Base-by-base conservation (phyloP, 2,797 vertebrate genomes). In the Leucoraja ocellata region DNA sequence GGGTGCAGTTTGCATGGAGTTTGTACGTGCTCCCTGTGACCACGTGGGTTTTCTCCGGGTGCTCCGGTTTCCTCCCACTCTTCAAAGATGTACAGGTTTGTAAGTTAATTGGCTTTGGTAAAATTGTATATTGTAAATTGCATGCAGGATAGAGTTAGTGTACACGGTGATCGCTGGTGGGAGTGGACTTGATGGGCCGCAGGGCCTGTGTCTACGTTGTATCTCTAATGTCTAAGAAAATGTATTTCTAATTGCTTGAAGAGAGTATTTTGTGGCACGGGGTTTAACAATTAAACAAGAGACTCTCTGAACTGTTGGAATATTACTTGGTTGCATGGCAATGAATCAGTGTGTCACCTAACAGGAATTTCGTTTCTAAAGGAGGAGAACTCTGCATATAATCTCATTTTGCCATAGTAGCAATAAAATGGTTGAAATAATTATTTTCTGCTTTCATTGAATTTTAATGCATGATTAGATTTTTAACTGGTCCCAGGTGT, bases 401-500 rank as follows among this genome's bases (percentile, higher is more conserved):
- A 63, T 86, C 58, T 86, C 83, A 13, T 86, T 86, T 16, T 91
- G 68, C 68, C 18, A 92, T 54, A 84, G 58, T 68, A 65, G 84
- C 39, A 92, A 92, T 92, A 76, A 76, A 76, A 71, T 74, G 88
- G 36, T 91, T 1, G 7, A 92, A 74, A 54, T 76, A 76, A 74
- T 76, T n/a, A 74, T 76, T 92, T 91, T 92, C 58, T 61, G 61
- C 90, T 74, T 92, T 54, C 90, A 28, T 92, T 18, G 23, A 92
- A 25, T 76, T 74, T 76, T 58, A 28, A 54, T 76, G 71, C 90
- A 76, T 76, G 68, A 73, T 74, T 92, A 68, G 23, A 74, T 71
- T 76, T 74, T 76, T 74, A 92, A 92, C 90, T 73, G 71, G 25
- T 92, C 28, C 36, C 90, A 92, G 71, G 71, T 76, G 90, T 76